Base-by-base conservation (phyloP, 2,888 invertebrate genomes). In the Stratiomys singularior region DNA sequence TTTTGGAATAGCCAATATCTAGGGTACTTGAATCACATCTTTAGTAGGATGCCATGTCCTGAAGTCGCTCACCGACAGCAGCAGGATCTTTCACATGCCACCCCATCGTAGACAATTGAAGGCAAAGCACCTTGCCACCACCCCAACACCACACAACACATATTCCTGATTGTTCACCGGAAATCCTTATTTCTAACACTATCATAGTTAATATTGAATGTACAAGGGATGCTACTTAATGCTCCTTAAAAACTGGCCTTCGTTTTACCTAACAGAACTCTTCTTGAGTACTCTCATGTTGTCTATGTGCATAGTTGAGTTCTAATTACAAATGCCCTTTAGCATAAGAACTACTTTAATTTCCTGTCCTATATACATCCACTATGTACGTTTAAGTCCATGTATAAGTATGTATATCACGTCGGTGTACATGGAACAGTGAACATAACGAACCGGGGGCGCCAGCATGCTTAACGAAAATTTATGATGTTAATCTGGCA, bases 281-380 rank as follows among this genome's bases (percentile, higher is more conserved):
- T 25, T 25, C 15, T 11, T 2, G 25, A 60, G 11, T 4, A 60
- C 60, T 23, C 15, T 15, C 15, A 15, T 52, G 21, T 44, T 37
- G 21, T 64, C 64, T 37, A 9, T 37, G 37, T 37, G 44, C 67
- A 11, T 64, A 30, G 64, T 30, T 25, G 30, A 67, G 44, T 67
- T 67, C 67, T 67, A 67, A 67, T 67, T 67, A 67, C 67, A 44
- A 44, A 67, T 67, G 67, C 67, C 46, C 67, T 67, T 67, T 67
- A 44, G 67, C 67, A 67, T 67, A 44, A 67, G 9, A 67, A 67
- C 44, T 67, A 67, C 67, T 67, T 67, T 67, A 67, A 67, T 67
- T 67, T 67, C 44, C 67, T 67, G 67, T 44, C 67, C 37, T 60
- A 21, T 60, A 60, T 60, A 60, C 25, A 37, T 3, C 37, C 5